These are phyloP conservation scores for Dorcus parallelipipedus DNA, from an alignment of 2,888 invertebrate species.

Conservation along the genomic window DNA sequence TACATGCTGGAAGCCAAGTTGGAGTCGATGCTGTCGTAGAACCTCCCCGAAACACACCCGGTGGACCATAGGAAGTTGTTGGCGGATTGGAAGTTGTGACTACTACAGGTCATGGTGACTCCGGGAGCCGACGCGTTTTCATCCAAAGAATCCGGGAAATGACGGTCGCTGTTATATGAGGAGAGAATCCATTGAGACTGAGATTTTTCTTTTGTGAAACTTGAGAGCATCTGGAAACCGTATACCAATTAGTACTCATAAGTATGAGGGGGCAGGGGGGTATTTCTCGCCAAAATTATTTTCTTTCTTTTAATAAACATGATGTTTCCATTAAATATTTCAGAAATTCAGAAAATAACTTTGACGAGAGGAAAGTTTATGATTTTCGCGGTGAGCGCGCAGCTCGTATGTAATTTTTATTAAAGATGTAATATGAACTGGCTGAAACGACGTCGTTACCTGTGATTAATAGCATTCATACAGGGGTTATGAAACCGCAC, in stretches of 20 bases:
- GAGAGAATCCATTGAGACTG: conserved; percentile 50
- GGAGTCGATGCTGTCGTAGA: conserved; percentile 69
- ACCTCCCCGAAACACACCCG: conserved; percentile 42
- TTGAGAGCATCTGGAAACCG: conserved; percentile 23
- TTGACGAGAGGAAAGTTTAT: neutral
- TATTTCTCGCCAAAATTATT: neutral
- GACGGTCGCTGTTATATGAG: conserved; percentile 42
- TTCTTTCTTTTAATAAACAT: neutral
- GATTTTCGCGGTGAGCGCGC: too few species aligned
- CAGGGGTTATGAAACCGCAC: neutral
- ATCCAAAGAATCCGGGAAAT: conserved; percentile 54
- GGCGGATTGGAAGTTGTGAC: conserved; percentile 46
- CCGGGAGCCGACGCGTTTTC: conserved; percentile 40
- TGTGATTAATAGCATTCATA: neutral
- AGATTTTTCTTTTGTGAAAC: conserved; percentile 44
- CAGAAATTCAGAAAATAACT: neutral
- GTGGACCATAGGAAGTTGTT: conserved; percentile 57
- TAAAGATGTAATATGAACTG: neutral
- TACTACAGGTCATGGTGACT: conserved; percentile 38
- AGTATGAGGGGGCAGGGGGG: neutral
- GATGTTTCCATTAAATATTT: neutral
- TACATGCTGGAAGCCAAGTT: conserved; percentile 48
- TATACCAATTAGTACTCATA: neutral
- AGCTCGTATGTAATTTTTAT: neutral
- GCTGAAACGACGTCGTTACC: neutral